phyloP scores from a whole-genome alignment of 2,797 vertebrate genomes.

The Cetoscarus ocellatus region DNA sequence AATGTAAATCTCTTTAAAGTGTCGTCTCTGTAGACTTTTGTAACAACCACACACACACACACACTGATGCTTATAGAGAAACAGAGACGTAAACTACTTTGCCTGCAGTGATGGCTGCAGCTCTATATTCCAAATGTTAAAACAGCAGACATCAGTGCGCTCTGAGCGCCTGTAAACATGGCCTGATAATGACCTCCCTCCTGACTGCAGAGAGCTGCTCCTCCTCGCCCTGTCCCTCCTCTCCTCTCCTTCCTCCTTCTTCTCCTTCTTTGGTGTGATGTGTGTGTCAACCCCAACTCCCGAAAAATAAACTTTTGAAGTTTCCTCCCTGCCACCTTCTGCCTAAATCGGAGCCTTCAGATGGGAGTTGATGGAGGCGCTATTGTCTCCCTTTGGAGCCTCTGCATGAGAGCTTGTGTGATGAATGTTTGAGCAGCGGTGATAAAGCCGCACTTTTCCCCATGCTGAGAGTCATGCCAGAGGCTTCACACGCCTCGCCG shows the following conservation, averaged over 20 bases:
- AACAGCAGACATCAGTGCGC: conserved; percentile 62
- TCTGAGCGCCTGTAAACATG: conserved; percentile 67
- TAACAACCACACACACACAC: conserved; percentile 17
- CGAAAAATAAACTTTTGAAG: conserved; percentile 77
- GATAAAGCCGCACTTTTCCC: conserved; percentile 77
- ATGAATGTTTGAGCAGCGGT: conserved; percentile 80
- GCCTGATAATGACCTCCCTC: conserved; percentile 85
- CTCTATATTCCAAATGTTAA: conserved; percentile 70
- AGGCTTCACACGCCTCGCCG: conserved; percentile 71
- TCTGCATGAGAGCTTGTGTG: conserved; percentile 68
- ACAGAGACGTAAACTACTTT: conserved; percentile 59
- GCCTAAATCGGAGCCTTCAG: conserved; percentile 73
- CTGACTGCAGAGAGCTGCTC: conserved; percentile 74
- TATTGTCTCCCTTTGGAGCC: conserved; percentile 74
- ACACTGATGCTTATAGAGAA: conserved; percentile 20
- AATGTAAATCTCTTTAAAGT: conserved; percentile 65
- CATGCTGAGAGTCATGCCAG: conserved; percentile 79
- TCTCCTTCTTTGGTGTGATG: conserved; percentile 40
- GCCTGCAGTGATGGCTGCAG: conserved; percentile 64
- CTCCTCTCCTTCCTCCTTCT: conserved; percentile 31
- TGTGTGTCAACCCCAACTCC: conserved; percentile 50
- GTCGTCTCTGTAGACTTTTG: conserved; percentile 39
- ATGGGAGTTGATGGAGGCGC: conserved; percentile 69
- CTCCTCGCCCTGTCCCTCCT: conserved; percentile 51
- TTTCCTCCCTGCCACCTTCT: conserved; percentile 73